phyloP scores from a whole-genome alignment of 2,113 vertebrate genomes.

The Plecotus auritus region DNA sequence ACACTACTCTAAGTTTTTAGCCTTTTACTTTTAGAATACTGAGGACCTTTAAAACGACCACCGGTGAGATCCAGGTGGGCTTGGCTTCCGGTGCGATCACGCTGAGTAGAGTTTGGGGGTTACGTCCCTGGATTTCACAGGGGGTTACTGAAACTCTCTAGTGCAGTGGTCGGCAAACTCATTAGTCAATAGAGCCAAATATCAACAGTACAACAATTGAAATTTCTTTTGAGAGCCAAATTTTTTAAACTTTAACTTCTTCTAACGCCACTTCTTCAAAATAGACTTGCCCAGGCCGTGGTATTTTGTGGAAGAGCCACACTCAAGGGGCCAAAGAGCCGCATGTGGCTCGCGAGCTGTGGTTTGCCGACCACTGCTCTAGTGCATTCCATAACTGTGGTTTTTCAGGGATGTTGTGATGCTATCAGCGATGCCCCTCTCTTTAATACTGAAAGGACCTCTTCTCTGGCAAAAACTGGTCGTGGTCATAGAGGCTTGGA shows the following conservation, averaged over 20 bases:
- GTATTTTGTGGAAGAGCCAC: no score
- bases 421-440: not conserved
- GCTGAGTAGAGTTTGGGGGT: not conserved
- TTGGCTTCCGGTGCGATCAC: not conserved
- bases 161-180: no score
- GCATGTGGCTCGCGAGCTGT: no score
- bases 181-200: no score
- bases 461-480: not conserved
- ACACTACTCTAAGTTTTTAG: not conserved
- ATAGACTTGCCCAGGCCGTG: no score
- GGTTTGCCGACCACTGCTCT: no score
- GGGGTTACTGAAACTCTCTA: not conserved
- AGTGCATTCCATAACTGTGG: no score
- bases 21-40: conserved; percentile 21
- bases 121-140: not conserved
- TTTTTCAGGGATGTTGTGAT: not conserved
- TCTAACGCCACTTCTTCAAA: no score
- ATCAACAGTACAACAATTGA: no score
- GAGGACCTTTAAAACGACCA: conserved; percentile 23
- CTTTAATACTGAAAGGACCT: not conserved
- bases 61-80: not conserved
- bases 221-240: no score
- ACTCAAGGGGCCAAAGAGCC: no score
- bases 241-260: no score
- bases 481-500: not conserved